Evolutionary conservation across 2,113 vertebrate genomes (phyloP).

Genomic region (Aphyosemion australe): DNA sequence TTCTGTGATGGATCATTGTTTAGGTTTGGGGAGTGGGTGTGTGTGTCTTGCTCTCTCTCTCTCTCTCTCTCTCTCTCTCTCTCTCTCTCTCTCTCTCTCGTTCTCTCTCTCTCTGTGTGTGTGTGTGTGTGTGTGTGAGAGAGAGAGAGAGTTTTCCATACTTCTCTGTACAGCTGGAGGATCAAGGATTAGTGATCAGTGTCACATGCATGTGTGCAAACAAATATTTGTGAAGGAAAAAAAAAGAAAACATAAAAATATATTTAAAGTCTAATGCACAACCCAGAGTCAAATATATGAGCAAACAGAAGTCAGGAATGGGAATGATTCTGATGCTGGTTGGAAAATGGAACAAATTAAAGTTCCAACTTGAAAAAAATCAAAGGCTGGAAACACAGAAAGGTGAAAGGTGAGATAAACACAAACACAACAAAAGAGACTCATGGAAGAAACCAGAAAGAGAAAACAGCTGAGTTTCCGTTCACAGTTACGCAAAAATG

Average conservation of each 20-base stretch:
- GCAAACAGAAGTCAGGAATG: not conserved
- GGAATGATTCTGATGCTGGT: not conserved
- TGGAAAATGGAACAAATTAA: not conserved
- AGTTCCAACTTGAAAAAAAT: not conserved
- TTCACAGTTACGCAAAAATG: not conserved
- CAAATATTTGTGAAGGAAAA: slow-evolving; percentile 31
- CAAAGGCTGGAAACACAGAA: not conserved
- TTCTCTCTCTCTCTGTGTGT: too few relatives aligned
- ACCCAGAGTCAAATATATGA: too few relatives aligned
- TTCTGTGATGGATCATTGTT: slow-evolving; percentile 78
- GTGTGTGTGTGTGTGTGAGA: slow-evolving; percentile 35
- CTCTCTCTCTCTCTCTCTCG: accelerated
- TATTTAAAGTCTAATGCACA: too few relatives aligned
- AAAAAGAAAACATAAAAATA: not conserved
- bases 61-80: accelerated
- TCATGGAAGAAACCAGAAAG: too few relatives aligned
- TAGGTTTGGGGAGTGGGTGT: slow-evolving; percentile 63
- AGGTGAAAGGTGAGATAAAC: not conserved
- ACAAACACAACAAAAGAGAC: not conserved
- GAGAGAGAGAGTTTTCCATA: slow-evolving; percentile 59
- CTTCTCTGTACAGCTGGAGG: slow-evolving; percentile 29
- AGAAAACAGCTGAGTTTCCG: not conserved
- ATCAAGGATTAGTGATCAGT: slow-evolving; percentile 40
- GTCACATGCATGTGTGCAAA: slow-evolving; percentile 41
- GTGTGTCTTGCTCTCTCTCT: not conserved